Percentiles rank a stretch among this genome's conserved stretches.
Conservation (phyloP, 2,888 invertebrate genomes). For the Zeuzera pyrina region DNA sequence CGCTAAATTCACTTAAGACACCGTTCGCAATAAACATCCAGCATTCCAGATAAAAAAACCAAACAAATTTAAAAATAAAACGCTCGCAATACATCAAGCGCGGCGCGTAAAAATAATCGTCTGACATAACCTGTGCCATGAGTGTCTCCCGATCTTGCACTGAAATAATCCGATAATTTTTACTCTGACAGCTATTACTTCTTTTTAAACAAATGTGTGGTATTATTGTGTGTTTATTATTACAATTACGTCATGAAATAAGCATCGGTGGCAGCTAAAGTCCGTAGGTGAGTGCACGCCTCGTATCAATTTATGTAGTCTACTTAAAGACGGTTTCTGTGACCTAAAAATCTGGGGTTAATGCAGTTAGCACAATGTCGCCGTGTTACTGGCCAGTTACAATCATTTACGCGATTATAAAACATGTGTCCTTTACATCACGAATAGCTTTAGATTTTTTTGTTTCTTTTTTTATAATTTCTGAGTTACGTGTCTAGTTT, state of each 20-base stretch:
- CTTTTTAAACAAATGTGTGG: neutral
- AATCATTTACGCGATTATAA: too few species aligned
- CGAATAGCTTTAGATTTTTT: too few species aligned
- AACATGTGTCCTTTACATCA: too few species aligned
- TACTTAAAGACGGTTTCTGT: constrained; percentile 27
- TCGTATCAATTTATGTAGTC: constrained; percentile 22
- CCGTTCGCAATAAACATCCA: constrained; percentile 19
- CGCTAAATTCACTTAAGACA: constrained; percentile 30
- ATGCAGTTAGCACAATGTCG: constrained; percentile 44
- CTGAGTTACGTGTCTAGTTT: neutral
- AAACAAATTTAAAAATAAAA: constrained; percentile 4
- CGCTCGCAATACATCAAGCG: neutral
- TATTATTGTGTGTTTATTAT: neutral
- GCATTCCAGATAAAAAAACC: constrained; percentile 10
- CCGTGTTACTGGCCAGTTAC: neutral
- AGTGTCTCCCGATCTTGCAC: constrained; percentile 4
- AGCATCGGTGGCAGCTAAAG: constrained; percentile 6
- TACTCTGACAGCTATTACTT: constrained; percentile 3
- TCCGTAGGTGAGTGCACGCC: constrained; percentile 20
- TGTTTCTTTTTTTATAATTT: too few species aligned
- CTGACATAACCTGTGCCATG: constrained; percentile 12
- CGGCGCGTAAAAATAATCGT: constrained; percentile 10
- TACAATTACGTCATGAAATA: neutral
- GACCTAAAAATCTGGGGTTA: constrained; percentile 53
- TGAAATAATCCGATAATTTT: constrained; percentile 6